Evolutionary conservation across 2,113 vertebrate genomes (phyloP).

Genomic region (Chlorocebus sabaeus): DNA sequence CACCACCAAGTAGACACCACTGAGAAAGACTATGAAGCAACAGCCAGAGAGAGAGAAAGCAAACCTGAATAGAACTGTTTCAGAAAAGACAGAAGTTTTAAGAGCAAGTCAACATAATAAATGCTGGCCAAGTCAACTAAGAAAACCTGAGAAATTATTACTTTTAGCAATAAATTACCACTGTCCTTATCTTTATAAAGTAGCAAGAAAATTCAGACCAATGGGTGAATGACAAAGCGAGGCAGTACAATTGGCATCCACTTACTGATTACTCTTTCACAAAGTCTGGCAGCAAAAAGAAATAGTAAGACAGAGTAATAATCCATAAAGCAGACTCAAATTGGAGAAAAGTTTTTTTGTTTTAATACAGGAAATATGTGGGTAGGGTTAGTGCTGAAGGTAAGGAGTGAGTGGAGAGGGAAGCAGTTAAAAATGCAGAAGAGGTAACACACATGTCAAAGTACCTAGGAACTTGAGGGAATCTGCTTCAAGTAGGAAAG

Average conservation of each 20-base stretch:
- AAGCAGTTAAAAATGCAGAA: neutral
- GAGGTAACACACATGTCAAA: neutral
- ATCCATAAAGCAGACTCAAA: neutral
- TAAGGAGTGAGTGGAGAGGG: neutral
- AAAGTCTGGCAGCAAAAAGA: neutral
- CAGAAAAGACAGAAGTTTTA: neutral
- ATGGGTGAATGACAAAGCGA: neutral
- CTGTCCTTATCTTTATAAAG: neutral
- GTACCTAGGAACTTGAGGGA: neutral
- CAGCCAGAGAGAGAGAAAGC: neutral
- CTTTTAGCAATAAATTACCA: neutral
- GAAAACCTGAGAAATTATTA: neutral
- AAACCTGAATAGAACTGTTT: neutral
- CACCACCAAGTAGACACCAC: neutral
- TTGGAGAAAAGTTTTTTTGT: neutral
- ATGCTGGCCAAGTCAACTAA: neutral
- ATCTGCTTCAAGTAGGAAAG: neutral
- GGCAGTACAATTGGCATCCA: neutral
- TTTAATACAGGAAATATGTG: neutral
- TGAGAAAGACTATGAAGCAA: neutral
- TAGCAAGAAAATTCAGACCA: neutral
- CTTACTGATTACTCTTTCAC: neutral
- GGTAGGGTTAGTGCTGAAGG: neutral
- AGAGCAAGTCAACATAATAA: neutral
- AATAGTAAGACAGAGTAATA: neutral